These are phyloP conservation scores for Butorides virescens DNA, from an alignment of 2,113 vertebrate genomes.

Conservation along the genomic window DNA sequence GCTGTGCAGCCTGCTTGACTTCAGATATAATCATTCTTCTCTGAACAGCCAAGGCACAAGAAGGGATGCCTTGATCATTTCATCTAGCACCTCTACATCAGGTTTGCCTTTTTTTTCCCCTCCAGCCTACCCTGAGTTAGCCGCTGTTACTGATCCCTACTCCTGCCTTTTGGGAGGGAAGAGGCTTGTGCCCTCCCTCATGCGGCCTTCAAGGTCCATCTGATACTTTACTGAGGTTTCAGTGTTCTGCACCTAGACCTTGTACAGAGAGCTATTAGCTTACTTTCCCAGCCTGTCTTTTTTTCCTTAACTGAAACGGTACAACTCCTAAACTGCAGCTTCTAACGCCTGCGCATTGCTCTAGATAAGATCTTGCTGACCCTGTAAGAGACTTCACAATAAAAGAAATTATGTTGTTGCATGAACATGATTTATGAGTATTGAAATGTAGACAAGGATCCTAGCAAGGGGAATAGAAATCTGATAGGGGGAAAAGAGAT, in stretches of 20 bases:
- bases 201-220: neutral
- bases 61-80: neutral
- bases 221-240: neutral
- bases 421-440: neutral
- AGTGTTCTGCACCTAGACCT: neutral
- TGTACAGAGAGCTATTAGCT: neutral
- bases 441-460: neutral
- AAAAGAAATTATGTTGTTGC: neutral
- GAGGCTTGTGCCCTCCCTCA: neutral
- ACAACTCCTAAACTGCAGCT: neutral
- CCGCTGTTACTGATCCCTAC: neutral
- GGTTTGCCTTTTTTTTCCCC: neutral
- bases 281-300: neutral
- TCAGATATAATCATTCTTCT: neutral
- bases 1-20: neutral
- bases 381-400: neutral
- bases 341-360: neutral
- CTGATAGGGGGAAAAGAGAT: neutral
- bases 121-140: neutral
- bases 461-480: neutral
- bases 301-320: neutral
- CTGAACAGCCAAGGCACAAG: neutral
- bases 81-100: neutral
- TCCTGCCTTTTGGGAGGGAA: neutral
- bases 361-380: slow-evolving; percentile 7